Evolutionary conservation across 2,888 invertebrate genomes (phyloP), one percentile per base, ranked within the genome.

Genomic region (Aleiodes leptofemur): DNA sequence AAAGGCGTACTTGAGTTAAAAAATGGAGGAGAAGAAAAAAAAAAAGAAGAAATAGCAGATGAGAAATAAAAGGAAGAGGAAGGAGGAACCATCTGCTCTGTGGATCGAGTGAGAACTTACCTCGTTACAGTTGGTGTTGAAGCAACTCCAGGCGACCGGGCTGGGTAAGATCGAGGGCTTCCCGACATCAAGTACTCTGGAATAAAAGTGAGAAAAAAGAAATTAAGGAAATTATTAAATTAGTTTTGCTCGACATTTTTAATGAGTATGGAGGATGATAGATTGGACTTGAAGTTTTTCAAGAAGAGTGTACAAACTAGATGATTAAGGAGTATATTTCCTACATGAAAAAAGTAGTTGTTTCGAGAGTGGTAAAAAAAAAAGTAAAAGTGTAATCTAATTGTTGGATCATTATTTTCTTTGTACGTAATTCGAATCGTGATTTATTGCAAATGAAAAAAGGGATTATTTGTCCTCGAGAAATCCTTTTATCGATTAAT

Each of bases 121-220:
- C 86, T 86, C 77, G 86, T 87, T 76, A 86, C 83, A 57, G 85
- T 87, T 76, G 86, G 87, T 77, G 86, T 87, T 75, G 86, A 84
- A 59, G 85, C 86, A 50, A 87, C 85, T 78, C 86, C 86, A 13
- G 87, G 87, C 77, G 87, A 86, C 53, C 86, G 82, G 50, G 86
- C 85, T 16, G 89, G 88, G 82, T 88, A 89, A 76, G 83, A 88
- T 76, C 89, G 84, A 71, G 89, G 89, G 83, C 88, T 89, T 78
- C 89, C 89, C 59, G 88, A 87, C 89, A 89, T 89, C 83, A 89
- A 84, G 83, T 89, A 89, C 83, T 89, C 89, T 89, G 86, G 34
- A 88, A 88, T 74, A 76, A 73, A 72, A 59, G 23, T 53, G 0
- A 71, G 73, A 69, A 77, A 72, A 43, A 72, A 8, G 16, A 11